These are phyloP conservation scores for Gonocerus acuteangulatus DNA, from an alignment of 2,888 invertebrate species.

Conservation along the genomic window DNA sequence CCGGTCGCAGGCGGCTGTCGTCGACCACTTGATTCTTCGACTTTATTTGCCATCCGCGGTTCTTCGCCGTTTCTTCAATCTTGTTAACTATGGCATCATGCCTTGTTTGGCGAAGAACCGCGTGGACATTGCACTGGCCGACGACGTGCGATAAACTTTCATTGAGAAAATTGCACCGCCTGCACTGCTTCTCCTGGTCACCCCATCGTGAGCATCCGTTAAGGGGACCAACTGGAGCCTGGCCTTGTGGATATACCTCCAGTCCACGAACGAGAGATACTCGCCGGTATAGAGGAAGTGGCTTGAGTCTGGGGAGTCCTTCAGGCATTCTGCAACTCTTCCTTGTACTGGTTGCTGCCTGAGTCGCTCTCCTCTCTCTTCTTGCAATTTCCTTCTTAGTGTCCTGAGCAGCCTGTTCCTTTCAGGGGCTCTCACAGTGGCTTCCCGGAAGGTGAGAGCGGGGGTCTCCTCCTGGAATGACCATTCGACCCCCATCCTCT, in stretches of 20 bases:
- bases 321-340: conserved; percentile 29
- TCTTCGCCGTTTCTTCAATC: background rate
- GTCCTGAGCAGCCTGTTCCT: background rate
- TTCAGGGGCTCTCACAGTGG: background rate
- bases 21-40: too few species aligned
- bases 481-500: background rate
- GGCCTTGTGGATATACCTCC: conserved; percentile 38
- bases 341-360: conserved; percentile 25
- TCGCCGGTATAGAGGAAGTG: conserved; percentile 32
- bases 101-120: conserved; percentile 2
- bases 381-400: background rate
- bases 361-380: conserved; percentile 1
- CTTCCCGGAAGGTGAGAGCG: background rate
- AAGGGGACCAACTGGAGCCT: conserved; percentile 29
- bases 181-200: background rate
- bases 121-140: conserved; percentile 23
- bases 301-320: conserved; percentile 19
- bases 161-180: background rate
- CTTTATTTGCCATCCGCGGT: background rate
- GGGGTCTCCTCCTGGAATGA: background rate
- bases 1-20: too few species aligned
- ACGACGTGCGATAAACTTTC: conserved; percentile 21
- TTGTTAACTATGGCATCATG: conserved; percentile 9
- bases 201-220: background rate
- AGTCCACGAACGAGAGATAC: conserved; percentile 37